Base-by-base conservation (phyloP, 2,113 vertebrate species). In the Poeciliopsis occidentalis region DNA sequence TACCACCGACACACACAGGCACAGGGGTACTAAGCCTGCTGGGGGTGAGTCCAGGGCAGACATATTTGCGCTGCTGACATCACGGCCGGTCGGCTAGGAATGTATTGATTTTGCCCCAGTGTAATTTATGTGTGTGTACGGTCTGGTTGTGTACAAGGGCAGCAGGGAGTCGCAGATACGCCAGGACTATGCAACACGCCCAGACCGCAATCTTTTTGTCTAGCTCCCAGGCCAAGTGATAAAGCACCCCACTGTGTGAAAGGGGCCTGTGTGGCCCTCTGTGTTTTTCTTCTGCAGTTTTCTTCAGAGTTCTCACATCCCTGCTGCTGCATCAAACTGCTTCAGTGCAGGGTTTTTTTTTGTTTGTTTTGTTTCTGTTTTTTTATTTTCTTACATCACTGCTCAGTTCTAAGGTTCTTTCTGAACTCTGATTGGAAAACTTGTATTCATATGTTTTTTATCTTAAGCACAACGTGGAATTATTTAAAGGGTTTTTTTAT, bases 21-120 rank as follows among this genome's bases (percentile, higher is more conserved):
- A 11, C 27, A 30, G 51, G 7, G 5, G 6, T 17, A 41, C 22
- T 29, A 29, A 2, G 22, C 1, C 17, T n/a, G 17, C 54, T 29
- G 31, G 34, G 10, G 34, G 51, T 29, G 34, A 72, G 64, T 24
- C 6, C 2, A 8, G 24, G 51, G 74, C 64, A 22, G 57, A 71
- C 67, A 77, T 54, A 60, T 60, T 64, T 69, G 81, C 27, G 69
- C 41, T 27, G 37, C 51, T 82, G 83, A 84, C 82, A 76, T 87
- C 88, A 87, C 44, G 57, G 63, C 26, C 30, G 70, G 80, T 75
- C 78, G 83, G 79, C 34, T 57, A 39, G 54, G 73, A 69, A 67
- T 64, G 54, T 79, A 82, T 81, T 30, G 79, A 89, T 91, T 57
- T 79, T 64, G 69, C 3, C 80, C 10, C 41, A 12, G 65, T 63